A percentile compares a stretch with the other conserved stretches of the same genome.
Evolutionary conservation across 2,888 invertebrate genomes (phyloP).

Genomic region (Bellardia pandia): DNA sequence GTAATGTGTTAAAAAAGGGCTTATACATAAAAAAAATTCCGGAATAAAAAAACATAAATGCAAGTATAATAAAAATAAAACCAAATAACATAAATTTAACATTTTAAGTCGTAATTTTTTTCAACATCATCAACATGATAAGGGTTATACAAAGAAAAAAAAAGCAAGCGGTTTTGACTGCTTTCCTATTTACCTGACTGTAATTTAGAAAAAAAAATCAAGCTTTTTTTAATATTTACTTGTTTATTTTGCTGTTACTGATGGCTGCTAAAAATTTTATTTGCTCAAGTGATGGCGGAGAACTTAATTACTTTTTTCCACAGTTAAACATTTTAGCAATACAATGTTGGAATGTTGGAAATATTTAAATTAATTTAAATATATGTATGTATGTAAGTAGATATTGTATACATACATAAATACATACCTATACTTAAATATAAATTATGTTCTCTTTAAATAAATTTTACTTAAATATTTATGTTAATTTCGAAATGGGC

Average conservation of each 20-base stretch:
- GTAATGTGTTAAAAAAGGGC: slow-evolving; percentile 24
- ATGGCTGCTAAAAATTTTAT: slow-evolving; percentile 36
- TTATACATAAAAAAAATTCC: not conserved
- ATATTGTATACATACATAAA: not conserved
- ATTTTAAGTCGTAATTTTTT: slow-evolving; percentile 41
- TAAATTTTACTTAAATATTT: not conserved
- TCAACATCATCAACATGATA: slow-evolving; percentile 28
- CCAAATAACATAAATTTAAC: slow-evolving; percentile 39
- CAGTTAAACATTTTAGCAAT: not conserved
- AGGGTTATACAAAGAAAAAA: slow-evolving; percentile 25
- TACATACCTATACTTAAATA: too few species aligned
- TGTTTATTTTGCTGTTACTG: not conserved
- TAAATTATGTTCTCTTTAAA: too few species aligned
- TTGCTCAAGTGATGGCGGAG: slow-evolving; percentile 45
- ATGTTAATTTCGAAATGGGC: not conserved
- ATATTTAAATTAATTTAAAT: slow-evolving; percentile 31
- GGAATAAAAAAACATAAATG: slow-evolving; percentile 12
- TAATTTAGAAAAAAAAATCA: not conserved
- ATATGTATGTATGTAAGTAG: too few species aligned
- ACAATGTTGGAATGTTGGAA: not conserved
- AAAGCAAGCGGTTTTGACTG: not conserved
- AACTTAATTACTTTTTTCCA: slow-evolving; percentile 43
- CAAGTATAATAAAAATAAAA: slow-evolving; percentile 51
- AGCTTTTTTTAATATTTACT: not conserved
- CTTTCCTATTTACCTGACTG: not conserved